Conservation (phyloP, 1,140 invertebrate genomes). For the Rhyacophila brunnea region DNA sequence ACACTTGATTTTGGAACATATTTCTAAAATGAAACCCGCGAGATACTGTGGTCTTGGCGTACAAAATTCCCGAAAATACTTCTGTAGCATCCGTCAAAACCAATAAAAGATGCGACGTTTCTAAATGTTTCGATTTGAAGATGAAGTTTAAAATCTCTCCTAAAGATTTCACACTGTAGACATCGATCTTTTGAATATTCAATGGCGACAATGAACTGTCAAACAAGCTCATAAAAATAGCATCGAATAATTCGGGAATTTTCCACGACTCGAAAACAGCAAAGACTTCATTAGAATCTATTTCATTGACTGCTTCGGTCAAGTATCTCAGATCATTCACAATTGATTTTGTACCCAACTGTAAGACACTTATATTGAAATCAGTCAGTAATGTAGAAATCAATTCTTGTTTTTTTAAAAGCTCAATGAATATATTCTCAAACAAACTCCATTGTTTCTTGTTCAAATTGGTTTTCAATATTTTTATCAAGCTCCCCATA, state of each 20-base stretch:
- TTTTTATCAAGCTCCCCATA: too few relatives aligned
- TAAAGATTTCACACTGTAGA: neutral
- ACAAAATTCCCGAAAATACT: neutral
- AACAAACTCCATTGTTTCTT: too few relatives aligned
- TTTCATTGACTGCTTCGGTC: neutral
- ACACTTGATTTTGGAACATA: too few relatives aligned
- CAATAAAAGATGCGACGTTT: neutral
- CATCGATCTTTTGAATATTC: neutral
- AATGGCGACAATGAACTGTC: neutral
- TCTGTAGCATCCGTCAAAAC: neutral
- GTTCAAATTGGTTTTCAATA: too few relatives aligned
- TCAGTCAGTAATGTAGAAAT: too few relatives aligned
- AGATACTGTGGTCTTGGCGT: too few relatives aligned
- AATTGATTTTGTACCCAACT: too few relatives aligned
- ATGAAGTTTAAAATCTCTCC: neutral
- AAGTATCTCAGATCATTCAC: neutral
- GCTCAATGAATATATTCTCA: too few relatives aligned
- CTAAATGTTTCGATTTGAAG: neutral
- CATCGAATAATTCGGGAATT: neutral
- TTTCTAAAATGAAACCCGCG: too few relatives aligned
- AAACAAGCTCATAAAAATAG: neutral
- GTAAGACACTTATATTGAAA: too few relatives aligned
- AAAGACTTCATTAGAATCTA: neutral
- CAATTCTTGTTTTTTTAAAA: too few relatives aligned
- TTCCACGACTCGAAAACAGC: neutral